A percentile compares a stretch with the other conserved stretches of the same genome.
Evolutionary conservation across 2,797 vertebrate species (phyloP).

Genomic region (Malurus splendens): DNA sequence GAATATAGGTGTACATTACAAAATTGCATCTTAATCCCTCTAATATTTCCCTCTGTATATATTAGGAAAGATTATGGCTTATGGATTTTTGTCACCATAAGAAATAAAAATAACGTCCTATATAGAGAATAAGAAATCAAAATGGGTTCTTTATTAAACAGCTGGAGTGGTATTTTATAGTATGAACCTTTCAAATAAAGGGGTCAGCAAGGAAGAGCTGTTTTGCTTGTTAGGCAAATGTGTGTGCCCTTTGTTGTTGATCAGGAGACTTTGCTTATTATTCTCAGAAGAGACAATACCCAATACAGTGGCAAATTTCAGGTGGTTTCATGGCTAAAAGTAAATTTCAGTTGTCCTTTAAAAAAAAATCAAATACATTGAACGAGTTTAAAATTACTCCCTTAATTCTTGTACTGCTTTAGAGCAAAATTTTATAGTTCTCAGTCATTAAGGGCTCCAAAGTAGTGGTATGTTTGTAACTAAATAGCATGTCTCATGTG

Average conservation of each 20-base stretch:
- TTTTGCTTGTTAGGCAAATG: not conserved
- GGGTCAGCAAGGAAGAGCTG: not conserved
- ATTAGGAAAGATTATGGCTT: not conserved
- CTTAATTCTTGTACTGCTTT: not conserved
- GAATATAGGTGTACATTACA: not conserved
- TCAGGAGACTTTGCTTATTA: not conserved
- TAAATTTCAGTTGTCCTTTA: not conserved
- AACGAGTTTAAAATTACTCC: not conserved
- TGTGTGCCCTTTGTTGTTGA: not conserved
- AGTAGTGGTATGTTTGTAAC: not conserved
- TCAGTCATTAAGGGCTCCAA: not conserved
- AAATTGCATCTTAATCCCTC: not conserved
- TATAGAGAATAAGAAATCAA: not conserved
- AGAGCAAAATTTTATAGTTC: not conserved
- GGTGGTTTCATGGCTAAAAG: not conserved
- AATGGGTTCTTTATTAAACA: not conserved
- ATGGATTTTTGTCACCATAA: not conserved
- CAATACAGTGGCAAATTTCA: not conserved
- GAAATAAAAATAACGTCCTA: not conserved
- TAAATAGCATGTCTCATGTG: not conserved
- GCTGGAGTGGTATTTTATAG: not conserved
- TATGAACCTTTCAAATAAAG: not conserved
- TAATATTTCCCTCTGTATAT: not conserved
- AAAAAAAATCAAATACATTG: not conserved
- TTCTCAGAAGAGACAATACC: not conserved